Conservation (phyloP, 2,888 invertebrate species). For the Tetanocera ferruginea region DNA sequence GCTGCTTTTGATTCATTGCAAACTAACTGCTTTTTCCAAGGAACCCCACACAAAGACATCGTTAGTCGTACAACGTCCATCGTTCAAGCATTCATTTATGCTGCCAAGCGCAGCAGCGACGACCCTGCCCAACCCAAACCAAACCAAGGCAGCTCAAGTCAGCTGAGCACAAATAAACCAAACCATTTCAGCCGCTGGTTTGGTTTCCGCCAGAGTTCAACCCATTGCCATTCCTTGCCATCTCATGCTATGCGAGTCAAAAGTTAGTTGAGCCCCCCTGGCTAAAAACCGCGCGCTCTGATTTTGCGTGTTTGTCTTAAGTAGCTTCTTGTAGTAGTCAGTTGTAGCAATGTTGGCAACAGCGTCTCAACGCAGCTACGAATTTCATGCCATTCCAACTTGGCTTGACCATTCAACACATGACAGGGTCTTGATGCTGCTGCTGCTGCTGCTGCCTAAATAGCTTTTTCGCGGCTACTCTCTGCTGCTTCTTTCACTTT, state of each 20-base stretch:
- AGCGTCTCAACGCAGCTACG: not conserved
- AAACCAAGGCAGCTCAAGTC: not conserved
- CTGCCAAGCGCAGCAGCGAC: not conserved
- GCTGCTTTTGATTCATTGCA: conserved; percentile 5
- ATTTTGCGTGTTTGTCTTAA: conserved; percentile 27
- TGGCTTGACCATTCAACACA: no score
- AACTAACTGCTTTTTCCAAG: conserved; percentile 18
- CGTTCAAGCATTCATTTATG: not conserved
- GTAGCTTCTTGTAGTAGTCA: conserved; percentile 29
- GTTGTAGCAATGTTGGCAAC: not conserved
- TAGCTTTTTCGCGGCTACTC: conserved; percentile 37
- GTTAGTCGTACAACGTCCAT: conserved; percentile 21
- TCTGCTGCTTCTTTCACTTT: conserved; percentile 9
- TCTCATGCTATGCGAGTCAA: not conserved
- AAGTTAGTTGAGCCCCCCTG: not conserved
- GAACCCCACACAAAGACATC: conserved; percentile 33
- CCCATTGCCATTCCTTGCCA: not conserved
- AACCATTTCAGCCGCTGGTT: not conserved
- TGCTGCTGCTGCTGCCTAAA: conserved; percentile 2
- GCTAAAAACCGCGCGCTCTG: conserved; percentile 27
- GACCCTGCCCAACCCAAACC: not conserved
- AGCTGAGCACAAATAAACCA: not conserved
- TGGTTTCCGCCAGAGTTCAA: not conserved
- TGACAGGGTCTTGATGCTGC: not conserved
- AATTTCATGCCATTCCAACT: not conserved